These are phyloP conservation scores for Drosophila nasuta DNA, from an alignment of 1,140 invertebrate genomes.

Conservation along the genomic window DNA sequence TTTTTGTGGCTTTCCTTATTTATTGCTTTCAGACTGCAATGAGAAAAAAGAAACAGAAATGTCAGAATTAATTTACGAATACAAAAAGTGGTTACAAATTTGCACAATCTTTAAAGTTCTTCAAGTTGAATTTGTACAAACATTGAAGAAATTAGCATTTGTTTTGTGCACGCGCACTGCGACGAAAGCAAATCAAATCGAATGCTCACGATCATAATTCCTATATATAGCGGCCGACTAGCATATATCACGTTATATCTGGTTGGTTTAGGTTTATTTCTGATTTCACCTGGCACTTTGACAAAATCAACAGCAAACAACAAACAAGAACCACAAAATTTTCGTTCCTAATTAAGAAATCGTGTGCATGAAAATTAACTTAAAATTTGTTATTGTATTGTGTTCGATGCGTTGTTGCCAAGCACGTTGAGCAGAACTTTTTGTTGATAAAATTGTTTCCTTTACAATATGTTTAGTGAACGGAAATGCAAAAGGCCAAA, in stretches of 20 bases:
- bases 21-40: conserved; percentile 46
- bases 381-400: background rate
- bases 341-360: conserved; percentile 33
- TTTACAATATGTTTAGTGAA: background rate
- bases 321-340: background rate
- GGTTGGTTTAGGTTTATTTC: conserved; percentile 51
- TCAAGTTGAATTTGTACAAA: too few relatives aligned
- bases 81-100: background rate
- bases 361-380: conserved; percentile 26
- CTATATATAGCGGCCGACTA: conserved; percentile 30
- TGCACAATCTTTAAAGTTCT: conserved; percentile 11
- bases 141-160: conserved; percentile 2
- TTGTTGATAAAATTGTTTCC: conserved; percentile 17
- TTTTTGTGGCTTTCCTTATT: conserved; percentile 32
- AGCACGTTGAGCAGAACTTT: conserved; percentile 12
- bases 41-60: background rate
- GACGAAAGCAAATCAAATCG: conserved; percentile 40
- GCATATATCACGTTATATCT: conserved; percentile 40
- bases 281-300: conserved; percentile 68
- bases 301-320: conserved; percentile 30
- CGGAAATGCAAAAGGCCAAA: conserved; percentile 39
- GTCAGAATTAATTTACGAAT: background rate
- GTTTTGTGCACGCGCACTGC: conserved; percentile 14
- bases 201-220: conserved; percentile 62
- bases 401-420: background rate